Base-by-base conservation (phyloP, 1,140 invertebrate genomes). In the Goniozus legneri region DNA sequence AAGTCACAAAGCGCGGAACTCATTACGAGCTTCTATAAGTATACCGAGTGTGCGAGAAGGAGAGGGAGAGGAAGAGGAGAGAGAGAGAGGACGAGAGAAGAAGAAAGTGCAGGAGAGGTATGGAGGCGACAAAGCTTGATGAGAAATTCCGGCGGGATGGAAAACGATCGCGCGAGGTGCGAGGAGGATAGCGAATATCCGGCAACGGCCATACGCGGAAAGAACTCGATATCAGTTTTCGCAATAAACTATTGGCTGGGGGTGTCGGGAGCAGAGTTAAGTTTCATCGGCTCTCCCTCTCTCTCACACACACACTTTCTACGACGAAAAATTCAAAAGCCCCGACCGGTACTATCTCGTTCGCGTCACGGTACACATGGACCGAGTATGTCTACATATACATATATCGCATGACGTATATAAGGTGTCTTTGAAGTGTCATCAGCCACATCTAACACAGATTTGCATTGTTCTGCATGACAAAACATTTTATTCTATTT, bases 81-180 rank as follows among this genome's bases (percentile, higher is more conserved):
- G 4, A 6, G 4, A 4, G 4, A 10, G 24, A 10, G 24, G 24
- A 27, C 10, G 24, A n/a, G n/a, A n/a, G n/a, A n/a, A n/a, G n/a
- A n/a, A n/a, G n/a, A n/a, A n/a, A n/a, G n/a, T n/a, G n/a, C n/a
- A n/a, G n/a, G n/a, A n/a, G n/a, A n/a, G n/a, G n/a, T n/a, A n/a
- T n/a, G n/a, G n/a, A n/a, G n/a, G n/a, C 36, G 50, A 21, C 14
- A 32, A 30, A 30, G 30, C 52, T 27, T 41, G 55, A 57, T 57
- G 49, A 52, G 53, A 55, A 57, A 57, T 57, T 55, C 44, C 47
- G 52, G 47, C 34, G n/a, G n/a, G n/a, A 54, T 56, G 30, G 34
- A 40, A 56, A 56, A 27, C 24, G 24, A 4, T 27, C n/a, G n/a
- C n/a, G n/a, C n/a, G n/a, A n/a, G n/a, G n/a, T n/a, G n/a, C n/a